Evolutionary conservation across 2,888 invertebrate species (phyloP).

Genomic region (Metallyticus violacea): DNA sequence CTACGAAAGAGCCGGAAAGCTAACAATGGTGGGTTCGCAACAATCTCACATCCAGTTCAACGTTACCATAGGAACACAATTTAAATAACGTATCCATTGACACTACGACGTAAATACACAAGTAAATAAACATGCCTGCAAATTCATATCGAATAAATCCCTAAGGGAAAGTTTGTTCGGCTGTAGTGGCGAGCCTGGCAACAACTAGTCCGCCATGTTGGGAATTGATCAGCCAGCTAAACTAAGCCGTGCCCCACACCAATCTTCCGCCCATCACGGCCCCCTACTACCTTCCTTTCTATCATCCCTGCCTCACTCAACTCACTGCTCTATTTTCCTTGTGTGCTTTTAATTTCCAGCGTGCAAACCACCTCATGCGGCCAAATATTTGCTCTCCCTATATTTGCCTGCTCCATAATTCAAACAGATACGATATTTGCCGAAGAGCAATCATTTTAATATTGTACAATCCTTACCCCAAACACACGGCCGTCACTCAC

Average conservation of each 20-base stretch:
- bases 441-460: constrained; percentile 64
- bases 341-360: constrained; percentile 65
- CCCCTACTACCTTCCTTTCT: constrained; percentile 20
- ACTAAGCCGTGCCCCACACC: background rate
- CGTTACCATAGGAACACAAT: background rate
- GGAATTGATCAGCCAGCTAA: constrained; percentile 3
- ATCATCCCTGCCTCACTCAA: constrained; percentile 44
- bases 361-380: constrained; percentile 60
- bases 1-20: background rate
- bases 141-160: background rate
- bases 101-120: background rate
- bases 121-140: background rate
- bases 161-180: background rate
- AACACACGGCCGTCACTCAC: constrained; percentile 33
- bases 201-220: background rate
- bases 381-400: constrained; percentile 59
- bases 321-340: constrained; percentile 59
- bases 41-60: too few relatives aligned
- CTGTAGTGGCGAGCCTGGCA: background rate
- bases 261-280: background rate
- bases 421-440: constrained; percentile 61
- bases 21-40: background rate
- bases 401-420: constrained; percentile 63
- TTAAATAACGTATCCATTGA: background rate
- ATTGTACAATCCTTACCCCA: constrained; percentile 46